Evolutionary conservation across 2,888 invertebrate genomes (phyloP).

Genomic region (Aelia acuminata): DNA sequence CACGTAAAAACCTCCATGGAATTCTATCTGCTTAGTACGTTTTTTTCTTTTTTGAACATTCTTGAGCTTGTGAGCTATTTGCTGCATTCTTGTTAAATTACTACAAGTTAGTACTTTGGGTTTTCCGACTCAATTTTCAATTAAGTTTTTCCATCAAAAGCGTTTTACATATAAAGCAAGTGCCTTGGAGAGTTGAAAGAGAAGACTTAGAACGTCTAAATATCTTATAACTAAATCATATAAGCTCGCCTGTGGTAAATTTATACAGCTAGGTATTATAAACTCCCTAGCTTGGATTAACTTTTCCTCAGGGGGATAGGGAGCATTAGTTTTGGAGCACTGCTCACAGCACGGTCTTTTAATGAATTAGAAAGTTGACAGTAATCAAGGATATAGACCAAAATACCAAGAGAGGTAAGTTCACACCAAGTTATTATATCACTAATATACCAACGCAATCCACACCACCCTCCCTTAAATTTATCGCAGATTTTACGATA

Average conservation of each 20-base stretch:
- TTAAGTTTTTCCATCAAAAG: no score
- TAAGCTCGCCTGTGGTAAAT: not conserved
- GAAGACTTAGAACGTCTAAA: not conserved
- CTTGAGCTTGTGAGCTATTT: no score
- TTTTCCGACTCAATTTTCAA: no score
- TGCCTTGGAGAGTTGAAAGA: not conserved
- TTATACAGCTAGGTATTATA: not conserved
- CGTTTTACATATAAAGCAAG: no score
- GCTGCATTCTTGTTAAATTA: no score
- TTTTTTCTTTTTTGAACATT: no score
- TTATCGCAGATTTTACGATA: not conserved
- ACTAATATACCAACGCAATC: not conserved
- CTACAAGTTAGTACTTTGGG: no score
- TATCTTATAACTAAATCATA: not conserved
- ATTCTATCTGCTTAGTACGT: no score
- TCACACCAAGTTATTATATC: not conserved
- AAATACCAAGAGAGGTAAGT: constrained; percentile 13
- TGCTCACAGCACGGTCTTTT: not conserved
- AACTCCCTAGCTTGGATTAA: not conserved
- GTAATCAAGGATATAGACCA: constrained; percentile 1
- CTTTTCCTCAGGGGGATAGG: not conserved
- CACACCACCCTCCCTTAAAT: not conserved
- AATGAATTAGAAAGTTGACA: constrained; percentile 22
- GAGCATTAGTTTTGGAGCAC: not conserved
- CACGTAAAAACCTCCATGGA: no score